These are phyloP conservation scores for Conistra vaccinii DNA, from an alignment of 2,888 invertebrate species.

Conservation along the genomic window DNA sequence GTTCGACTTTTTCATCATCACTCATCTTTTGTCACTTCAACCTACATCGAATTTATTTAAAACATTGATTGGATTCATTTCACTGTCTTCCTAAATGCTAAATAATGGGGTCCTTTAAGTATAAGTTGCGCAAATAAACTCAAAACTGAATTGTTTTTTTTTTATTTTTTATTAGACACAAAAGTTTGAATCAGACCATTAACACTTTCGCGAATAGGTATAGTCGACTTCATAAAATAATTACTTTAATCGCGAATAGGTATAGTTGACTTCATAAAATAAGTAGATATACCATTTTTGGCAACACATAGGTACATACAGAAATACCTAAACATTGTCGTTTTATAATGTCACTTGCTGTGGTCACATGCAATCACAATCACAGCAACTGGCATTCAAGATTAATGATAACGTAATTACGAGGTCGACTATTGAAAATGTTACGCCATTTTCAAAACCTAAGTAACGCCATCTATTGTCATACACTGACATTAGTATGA, in stretches of 20 bases:
- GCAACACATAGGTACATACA: no score
- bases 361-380: no score
- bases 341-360: background rate
- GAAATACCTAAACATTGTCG: no score
- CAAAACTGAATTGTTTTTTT: background rate
- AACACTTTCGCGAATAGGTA: background rate
- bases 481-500: background rate
- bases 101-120: background rate
- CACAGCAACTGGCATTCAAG: background rate
- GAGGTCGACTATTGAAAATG: no score
- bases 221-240: background rate
- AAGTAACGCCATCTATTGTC: conserved; percentile 31
- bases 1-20: background rate
- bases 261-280: background rate
- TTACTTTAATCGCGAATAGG: background rate
- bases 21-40: no score
- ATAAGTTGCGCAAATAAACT: background rate
- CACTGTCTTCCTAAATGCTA: background rate
- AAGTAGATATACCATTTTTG: no score
- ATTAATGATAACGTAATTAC: background rate
- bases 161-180: background rate
- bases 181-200: background rate
- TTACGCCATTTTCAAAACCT: background rate
- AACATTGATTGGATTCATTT: background rate
- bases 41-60: background rate